Percentiles rank a stretch among this genome's conserved stretches.
These are phyloP conservation scores for Antechinus stuartii DNA, from an alignment of 2,113 vertebrate genomes.

Conservation along the genomic window DNA sequence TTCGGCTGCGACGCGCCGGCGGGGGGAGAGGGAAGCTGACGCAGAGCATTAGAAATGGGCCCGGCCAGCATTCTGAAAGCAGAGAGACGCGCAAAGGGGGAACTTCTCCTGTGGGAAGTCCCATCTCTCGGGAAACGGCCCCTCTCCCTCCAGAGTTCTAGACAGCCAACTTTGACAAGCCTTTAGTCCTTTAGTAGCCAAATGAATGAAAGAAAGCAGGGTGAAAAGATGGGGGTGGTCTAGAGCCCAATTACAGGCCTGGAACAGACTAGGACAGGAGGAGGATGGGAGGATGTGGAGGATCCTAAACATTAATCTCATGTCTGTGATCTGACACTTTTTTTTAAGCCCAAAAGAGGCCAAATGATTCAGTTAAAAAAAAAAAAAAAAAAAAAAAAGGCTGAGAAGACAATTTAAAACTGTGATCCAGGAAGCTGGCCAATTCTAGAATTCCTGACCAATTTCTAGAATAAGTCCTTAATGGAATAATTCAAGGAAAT, in stretches of 20 bases:
- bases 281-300: background rate
- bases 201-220: background rate
- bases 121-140: background rate
- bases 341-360: background rate
- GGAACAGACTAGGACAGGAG: no score
- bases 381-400: background rate
- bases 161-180: background rate
- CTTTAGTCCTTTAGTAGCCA: accelerated
- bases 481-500: background rate
- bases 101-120: no score
- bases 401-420: background rate
- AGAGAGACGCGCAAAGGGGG: no score
- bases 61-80: accelerated
- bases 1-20: background rate
- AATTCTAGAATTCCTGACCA: background rate
- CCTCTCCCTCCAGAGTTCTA: background rate
- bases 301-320: background rate
- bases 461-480: background rate
- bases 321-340: background rate
- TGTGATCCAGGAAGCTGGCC: background rate
- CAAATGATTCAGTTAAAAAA: background rate
- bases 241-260: background rate
- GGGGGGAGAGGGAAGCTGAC: accelerated
- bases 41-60: accelerated
- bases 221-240: background rate